Conservation (phyloP, 2,797 vertebrate genomes). For the Acestrorhynchus altus region DNA sequence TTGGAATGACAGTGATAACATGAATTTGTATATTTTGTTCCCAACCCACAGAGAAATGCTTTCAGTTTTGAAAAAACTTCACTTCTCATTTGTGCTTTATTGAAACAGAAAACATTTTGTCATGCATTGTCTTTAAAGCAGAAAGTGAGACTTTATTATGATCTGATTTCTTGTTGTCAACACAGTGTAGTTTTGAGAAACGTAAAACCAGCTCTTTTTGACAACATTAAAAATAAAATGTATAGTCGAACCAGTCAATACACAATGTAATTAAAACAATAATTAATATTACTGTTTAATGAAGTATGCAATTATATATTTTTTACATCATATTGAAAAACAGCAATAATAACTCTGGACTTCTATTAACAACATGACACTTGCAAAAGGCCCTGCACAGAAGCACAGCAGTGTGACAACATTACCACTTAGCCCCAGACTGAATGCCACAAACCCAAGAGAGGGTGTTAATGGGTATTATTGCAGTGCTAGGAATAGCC, state of each 20-base stretch:
- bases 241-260: background rate
- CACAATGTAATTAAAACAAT: background rate
- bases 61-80: no score
- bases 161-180: no score
- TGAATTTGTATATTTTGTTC: no score
- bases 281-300: background rate
- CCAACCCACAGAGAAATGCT: no score
- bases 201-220: no score
- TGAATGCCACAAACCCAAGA: slow-evolving; percentile 9
- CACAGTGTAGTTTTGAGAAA: no score
- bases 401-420: slow-evolving; percentile 1
- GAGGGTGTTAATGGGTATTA: slow-evolving; percentile 44
- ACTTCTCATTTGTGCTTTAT: no score
- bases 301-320: background rate
- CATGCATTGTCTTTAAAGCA: no score
- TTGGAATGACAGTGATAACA: no score
- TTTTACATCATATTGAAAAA: background rate
- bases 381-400: slow-evolving; percentile 6
- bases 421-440: slow-evolving; percentile 23
- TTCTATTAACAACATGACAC: background rate
- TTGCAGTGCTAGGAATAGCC: slow-evolving; percentile 28
- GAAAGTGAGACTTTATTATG: no score
- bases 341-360: background rate
- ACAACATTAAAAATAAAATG: no score
- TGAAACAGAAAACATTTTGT: no score